Percentiles rank a stretch among this genome's conserved stretches.
These are phyloP conservation scores for Paedocypris sp. DNA, from an alignment of 2,113 vertebrate species.

Conservation along the genomic window DNA sequence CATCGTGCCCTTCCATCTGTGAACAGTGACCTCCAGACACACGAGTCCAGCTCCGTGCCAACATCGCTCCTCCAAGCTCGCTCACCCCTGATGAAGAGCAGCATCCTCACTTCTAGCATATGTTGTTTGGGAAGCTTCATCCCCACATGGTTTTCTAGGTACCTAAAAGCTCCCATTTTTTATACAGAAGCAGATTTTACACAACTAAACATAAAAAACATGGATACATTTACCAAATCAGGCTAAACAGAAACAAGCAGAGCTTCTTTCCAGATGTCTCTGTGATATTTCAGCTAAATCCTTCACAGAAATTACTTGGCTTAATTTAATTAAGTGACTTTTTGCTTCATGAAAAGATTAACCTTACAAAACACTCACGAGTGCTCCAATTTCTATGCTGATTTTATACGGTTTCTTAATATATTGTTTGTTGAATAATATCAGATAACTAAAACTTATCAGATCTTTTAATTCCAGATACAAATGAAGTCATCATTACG, in stretches of 20 bases:
- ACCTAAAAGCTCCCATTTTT: not conserved
- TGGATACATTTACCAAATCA: not conserved
- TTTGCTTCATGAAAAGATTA: not conserved
- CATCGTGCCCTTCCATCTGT: slow-evolving; percentile 28
- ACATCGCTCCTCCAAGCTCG: not conserved
- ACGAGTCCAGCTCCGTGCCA: too few relatives aligned
- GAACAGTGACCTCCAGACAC: slow-evolving; percentile 4
- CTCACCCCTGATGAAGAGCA: slow-evolving; percentile 2
- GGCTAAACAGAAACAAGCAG: slow-evolving; percentile 10
- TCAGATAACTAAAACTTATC: not conserved
- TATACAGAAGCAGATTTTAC: not conserved
- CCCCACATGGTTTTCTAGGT: not conserved
- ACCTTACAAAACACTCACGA: not conserved
- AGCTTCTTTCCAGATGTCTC: not conserved
- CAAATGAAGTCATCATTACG: not conserved
- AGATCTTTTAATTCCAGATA: not conserved
- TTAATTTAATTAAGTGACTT: not conserved
- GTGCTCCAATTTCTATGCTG: too few relatives aligned
- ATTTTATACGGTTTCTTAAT: not conserved
- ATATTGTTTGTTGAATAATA: not conserved
- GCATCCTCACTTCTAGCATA: not conserved
- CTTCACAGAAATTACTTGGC: not conserved
- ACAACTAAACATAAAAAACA: slow-evolving; percentile 13
- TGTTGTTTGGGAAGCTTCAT: not conserved
- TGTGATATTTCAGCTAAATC: not conserved